Evolutionary conservation across 1,140 invertebrate species (phyloP).

Genomic region (Drosophila kurseongensis): DNA sequence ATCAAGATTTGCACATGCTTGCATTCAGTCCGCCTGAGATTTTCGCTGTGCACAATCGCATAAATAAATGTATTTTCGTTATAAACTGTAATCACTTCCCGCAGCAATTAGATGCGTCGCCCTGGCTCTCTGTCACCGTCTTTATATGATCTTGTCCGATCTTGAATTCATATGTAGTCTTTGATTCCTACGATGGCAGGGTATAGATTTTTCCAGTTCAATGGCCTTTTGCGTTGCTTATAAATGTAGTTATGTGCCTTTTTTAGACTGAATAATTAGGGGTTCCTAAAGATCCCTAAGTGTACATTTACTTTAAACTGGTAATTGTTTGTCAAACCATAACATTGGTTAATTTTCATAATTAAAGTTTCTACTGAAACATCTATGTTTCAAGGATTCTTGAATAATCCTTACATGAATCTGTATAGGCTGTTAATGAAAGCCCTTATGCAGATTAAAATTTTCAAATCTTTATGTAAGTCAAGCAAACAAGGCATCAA

Average conservation of each 20-base stretch:
- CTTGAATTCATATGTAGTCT: conserved; percentile 4
- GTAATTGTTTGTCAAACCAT: neutral
- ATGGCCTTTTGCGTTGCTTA: conserved; percentile 24
- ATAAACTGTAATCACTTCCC: conserved; percentile 73
- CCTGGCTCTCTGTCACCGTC: conserved; percentile 12
- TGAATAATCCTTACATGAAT: too few species aligned
- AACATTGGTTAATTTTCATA: too few species aligned
- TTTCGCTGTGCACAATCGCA: conserved; percentile 34
- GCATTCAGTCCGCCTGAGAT: conserved; percentile 34
- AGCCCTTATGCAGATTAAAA: too few species aligned
- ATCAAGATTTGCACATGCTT: conserved; percentile 82
- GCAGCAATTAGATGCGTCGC: conserved; percentile 66
- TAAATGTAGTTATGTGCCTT: neutral
- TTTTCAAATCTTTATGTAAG: too few species aligned
- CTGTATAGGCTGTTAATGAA: too few species aligned
- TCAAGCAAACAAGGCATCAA: neutral
- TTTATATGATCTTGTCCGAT: conserved; percentile 6
- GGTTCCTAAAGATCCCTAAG: neutral
- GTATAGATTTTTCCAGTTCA: conserved; percentile 54
- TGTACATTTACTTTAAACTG: neutral
- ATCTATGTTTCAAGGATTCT: too few species aligned
- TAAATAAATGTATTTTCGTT: conserved; percentile 70
- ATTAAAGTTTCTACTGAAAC: too few species aligned
- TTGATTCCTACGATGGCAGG: conserved; percentile 33
- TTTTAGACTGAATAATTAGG: neutral